Evolutionary conservation across 1,140 invertebrate species (phyloP), one percentile per base, ranked within the genome.

Genomic region (Drosophila arizonae): DNA sequence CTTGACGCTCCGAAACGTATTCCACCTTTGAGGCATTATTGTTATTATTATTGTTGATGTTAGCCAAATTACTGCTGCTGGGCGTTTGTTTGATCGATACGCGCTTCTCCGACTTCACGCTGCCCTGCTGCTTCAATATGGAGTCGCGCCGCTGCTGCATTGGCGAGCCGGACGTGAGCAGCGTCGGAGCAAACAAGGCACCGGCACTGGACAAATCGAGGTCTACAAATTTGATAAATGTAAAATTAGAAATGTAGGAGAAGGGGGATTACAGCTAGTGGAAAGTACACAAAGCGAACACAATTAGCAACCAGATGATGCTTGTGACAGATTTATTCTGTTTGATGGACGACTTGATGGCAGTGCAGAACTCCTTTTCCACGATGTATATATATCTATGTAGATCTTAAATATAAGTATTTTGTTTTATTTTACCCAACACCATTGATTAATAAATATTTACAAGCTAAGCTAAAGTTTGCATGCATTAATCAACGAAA

Each of bases 41-140:
- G n/a, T 86, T 86, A 21, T 87, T 86, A n/a, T 69, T 76, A 21
- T 55, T 67, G 10, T 43, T 46, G n/a, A 60, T 64, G 24, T 17
- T 61, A n/a, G 60, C 72, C 39, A 72, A 36, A 28, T 65, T 82
- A 55, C 45, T 77, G 50, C 45, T 76, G 50, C 66, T 79, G 1
- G 71, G 62, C 15, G 73, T 73, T 52, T 75, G 81, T 69, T 88
- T 89, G 55, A 92, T 92, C 58, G 90, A 91, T 69, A 92, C 91
- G 6, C 91, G 72, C 56, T 90, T 90, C 48, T 92, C 91, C 13
- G 84, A 77, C 51, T 90, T 90, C 13, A 85, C 79, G 70, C 90
- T 90, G 21, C 90, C 88, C 58, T 91, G 88, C 24, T 90, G 90
- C 64, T 91, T 91, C 28, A 92, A 56, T 64, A 92, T 92, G 2